These are phyloP conservation scores for Cirrhinus molitorella DNA, from an alignment of 2,797 vertebrate species.

Conservation along the genomic window DNA sequence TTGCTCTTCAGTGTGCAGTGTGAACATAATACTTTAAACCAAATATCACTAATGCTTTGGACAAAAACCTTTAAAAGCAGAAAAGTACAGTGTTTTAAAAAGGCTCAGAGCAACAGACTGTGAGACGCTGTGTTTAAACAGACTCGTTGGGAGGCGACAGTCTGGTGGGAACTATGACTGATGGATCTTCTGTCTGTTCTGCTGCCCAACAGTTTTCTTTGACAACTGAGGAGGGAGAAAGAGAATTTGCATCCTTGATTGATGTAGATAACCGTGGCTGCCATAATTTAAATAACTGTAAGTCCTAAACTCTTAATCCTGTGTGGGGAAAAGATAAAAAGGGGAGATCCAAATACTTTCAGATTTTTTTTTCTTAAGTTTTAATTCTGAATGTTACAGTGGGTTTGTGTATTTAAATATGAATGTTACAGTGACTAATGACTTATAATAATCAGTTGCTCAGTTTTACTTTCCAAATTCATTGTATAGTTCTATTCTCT, in stretches of 20 bases:
- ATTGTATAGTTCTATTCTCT: not conserved
- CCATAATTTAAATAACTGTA: slow-evolving; percentile 23
- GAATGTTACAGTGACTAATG: not conserved
- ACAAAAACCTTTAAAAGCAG: slow-evolving; percentile 2
- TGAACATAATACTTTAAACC: slow-evolving; percentile 2
- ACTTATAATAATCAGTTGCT: not conserved
- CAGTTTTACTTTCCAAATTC: not conserved
- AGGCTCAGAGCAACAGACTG: not conserved
- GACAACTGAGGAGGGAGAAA: not conserved
- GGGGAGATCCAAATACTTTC: not conserved
- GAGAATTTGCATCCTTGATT: slow-evolving; percentile 20
- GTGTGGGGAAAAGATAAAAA: not conserved
- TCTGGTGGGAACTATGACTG: slow-evolving; percentile 49
- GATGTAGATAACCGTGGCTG: not conserved
- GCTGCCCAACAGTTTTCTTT: slow-evolving; percentile 32
- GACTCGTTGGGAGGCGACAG: slow-evolving; percentile 53
- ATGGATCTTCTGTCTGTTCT: slow-evolving; percentile 48
- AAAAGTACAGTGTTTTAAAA: slow-evolving; percentile 27
- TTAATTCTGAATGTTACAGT: not conserved
- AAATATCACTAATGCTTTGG: slow-evolving; percentile 9
- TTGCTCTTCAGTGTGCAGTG: not conserved
- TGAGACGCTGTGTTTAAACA: slow-evolving; percentile 46
- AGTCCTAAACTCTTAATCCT: not conserved
- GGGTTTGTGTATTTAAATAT: not conserved
- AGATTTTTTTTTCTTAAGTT: not conserved